Percentiles rank a stretch among this genome's conserved stretches.
Evolutionary conservation across 1,140 invertebrate species (phyloP).

Genomic region (Drosophila micromelanica): DNA sequence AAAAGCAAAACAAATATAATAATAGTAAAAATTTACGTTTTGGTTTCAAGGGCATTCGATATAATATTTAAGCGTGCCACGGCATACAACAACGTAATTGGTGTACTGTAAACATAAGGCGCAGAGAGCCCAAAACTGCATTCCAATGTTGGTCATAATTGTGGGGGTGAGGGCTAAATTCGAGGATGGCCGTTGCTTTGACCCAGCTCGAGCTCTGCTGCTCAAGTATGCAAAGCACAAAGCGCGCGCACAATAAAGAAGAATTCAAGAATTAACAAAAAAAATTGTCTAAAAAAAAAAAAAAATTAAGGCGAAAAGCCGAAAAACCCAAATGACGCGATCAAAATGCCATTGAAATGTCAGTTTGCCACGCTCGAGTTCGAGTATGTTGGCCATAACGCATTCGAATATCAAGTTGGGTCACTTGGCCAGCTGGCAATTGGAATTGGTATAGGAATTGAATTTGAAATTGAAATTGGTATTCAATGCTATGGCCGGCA

Average conservation of each 20-base stretch:
- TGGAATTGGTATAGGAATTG: not conserved
- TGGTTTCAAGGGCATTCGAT: constrained; percentile 35
- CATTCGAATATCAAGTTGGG: constrained; percentile 20
- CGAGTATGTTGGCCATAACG: constrained; percentile 13
- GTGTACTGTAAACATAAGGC: constrained; percentile 1
- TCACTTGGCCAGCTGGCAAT: constrained; percentile 25
- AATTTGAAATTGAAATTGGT: constrained; percentile 3
- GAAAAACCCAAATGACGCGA: constrained; percentile 27
- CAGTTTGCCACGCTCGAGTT: constrained; percentile 14
- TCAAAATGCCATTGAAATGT: constrained; percentile 46
- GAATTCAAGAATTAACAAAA: constrained; percentile 11
- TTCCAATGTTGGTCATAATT: constrained; percentile 28
- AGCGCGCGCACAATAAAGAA: constrained; percentile 14
- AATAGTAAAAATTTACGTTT: constrained; percentile 4
- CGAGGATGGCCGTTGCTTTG: constrained; percentile 20
- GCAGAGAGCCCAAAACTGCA: constrained; percentile 25
- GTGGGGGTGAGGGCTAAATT: constrained; percentile 21
- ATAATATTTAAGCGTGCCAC: constrained; percentile 14
- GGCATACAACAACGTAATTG: constrained; percentile 23
- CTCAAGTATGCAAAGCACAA: constrained; percentile 60
- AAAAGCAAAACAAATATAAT: not conserved
- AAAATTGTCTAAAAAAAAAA: constrained; percentile 55
- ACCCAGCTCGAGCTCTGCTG: constrained; percentile 14
- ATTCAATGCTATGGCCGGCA: not conserved
- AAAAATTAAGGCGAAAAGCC: constrained; percentile 47